Evolutionary conservation across 2,797 vertebrate species (phyloP), one percentile per base, ranked within the genome.

Genomic region (Cephalopachus bancanus): DNA sequence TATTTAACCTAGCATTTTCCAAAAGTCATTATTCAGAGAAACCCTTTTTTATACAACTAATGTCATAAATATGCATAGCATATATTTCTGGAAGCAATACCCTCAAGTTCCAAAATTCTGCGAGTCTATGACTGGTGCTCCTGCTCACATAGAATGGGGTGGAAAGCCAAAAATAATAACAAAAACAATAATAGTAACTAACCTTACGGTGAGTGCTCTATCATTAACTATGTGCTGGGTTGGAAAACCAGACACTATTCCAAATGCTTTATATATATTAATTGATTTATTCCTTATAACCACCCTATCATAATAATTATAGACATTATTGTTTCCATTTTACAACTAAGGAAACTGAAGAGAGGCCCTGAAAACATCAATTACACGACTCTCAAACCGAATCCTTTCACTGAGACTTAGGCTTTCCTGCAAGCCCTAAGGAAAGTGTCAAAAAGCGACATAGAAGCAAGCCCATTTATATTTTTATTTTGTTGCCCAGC

Each of bases 1-100:
- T 92, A 95, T 96, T 78, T 89, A 95, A 76, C 24, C 30, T 85
- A 78, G 37, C 22, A 72, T 85, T 92, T 95, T 33, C 37, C 37
- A 51, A 96, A 94, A 75, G 79, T 60, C 33, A 60, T 51, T 37
- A 9, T 53, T 65, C 16, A 64, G 59, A 75, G 24, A 92, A 84
- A 51, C 33, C 7, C 19, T 37, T 64, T 90, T 74, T 93, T 4
- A 55, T 44, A 80, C 17, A 74, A 81, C 30, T 49, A 86, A 9
- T 55, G 55, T 59, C 7, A 81, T 62, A 30, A 93, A 71, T 67
- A 59, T 75, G n/a, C 75, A 55, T 37, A 19, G 87, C 69, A 33
- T 24, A 78, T 2, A 83, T 76, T 76, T 89, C 80, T 83, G 60
- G 33, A 96, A 96, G 72, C 53, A 87, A 53, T 65, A 69, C 37